A percentile compares a stretch with the other conserved stretches of the same genome.
Conservation (phyloP, 2,113 vertebrate genomes). For the Jaculus jaculus region DNA sequence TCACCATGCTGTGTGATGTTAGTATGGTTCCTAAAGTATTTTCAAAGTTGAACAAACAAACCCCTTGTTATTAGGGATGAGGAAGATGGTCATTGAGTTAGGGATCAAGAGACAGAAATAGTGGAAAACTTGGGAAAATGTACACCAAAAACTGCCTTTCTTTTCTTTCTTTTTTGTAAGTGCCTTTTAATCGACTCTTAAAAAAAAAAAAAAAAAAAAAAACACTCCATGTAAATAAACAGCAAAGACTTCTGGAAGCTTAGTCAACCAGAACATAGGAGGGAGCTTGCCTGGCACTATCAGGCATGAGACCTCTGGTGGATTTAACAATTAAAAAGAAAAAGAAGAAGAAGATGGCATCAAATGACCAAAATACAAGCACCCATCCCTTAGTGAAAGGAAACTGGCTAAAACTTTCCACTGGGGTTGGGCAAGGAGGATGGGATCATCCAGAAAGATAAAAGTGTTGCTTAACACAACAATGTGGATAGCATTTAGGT, state of each 20-base stretch:
- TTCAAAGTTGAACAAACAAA: conserved; percentile 60
- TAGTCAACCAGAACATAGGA: background rate
- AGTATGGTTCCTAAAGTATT: conserved; percentile 69
- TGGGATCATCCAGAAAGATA: background rate
- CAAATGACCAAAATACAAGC: conserved; percentile 47
- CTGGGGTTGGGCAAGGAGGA: background rate
- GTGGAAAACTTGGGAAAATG: conserved; percentile 10
- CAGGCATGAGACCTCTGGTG: conserved; percentile 43
- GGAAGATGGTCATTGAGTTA: background rate
- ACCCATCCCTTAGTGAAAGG: background rate
- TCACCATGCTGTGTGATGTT: conserved; percentile 65
- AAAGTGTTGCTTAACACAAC: conserved; percentile 71
- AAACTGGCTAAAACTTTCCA: conserved; percentile 38
- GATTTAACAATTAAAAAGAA: conserved; percentile 67
- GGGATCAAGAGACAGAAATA: background rate
- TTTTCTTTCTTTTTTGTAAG: background rate
- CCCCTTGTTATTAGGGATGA: background rate
- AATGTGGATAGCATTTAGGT: conserved; percentile 57
- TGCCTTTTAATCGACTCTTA: conserved; percentile 26
- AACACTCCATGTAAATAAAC: conserved; percentile 54
- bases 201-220: no score
- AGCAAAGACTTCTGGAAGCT: conserved; percentile 65
- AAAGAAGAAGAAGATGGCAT: conserved; percentile 45
- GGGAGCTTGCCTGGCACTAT: background rate
- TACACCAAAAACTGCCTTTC: conserved; percentile 39